Evolutionary conservation across 2,797 vertebrate species (phyloP), one percentile per base, ranked within the genome.

Genomic region (Propithecus deckenii): DNA sequence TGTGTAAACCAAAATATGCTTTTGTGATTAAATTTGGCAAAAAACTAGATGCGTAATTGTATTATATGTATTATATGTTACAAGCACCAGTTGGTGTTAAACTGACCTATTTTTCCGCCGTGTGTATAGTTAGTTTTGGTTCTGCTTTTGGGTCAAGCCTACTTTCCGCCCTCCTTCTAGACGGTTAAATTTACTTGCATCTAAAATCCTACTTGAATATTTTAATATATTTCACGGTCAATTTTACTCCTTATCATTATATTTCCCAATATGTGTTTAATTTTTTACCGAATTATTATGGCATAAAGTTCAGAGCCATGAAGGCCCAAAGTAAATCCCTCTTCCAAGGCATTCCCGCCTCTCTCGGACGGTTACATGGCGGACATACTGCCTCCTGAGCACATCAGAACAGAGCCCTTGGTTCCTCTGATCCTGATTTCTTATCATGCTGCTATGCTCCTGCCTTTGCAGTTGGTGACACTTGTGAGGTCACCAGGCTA

Each of bases 71-170:
- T 46, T 69, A 1, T 3, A 52, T 25, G 3, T 50, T 23, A 69
- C 43, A 55, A 61, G 2, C 38, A 35, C 18, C 28, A n/a, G 43
- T 28, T 52, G n/a, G 30, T 18, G 3, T 78, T 81, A 61, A 61
- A 35, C 20, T 18, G 46, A 48, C 35, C n/a, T 67, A 23, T 67
- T 3, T 25, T 35, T 61, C 23, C 20, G 9, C 6, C 14, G 30
- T 59, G 57, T 25, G 1, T 57, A 38, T 0, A 1, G 38, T 88
- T 41, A 75, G 88, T 97, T 97, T 96, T 75, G 69, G 85, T 97
- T 97, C 92, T 96, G 72, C 88, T 94, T 97, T 97, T 88, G 4
- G 1, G 67, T 41, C 48, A 84, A 30, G n/a, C 3, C 38, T 96
- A 22, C 43, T 93, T 96, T 86, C 35, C 46, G 28, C 30, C 63